A percentile compares a stretch with the other conserved stretches of the same genome.
phyloP scores from a whole-genome alignment of 2,797 vertebrate genomes.

The Danio aesculapii region DNA sequence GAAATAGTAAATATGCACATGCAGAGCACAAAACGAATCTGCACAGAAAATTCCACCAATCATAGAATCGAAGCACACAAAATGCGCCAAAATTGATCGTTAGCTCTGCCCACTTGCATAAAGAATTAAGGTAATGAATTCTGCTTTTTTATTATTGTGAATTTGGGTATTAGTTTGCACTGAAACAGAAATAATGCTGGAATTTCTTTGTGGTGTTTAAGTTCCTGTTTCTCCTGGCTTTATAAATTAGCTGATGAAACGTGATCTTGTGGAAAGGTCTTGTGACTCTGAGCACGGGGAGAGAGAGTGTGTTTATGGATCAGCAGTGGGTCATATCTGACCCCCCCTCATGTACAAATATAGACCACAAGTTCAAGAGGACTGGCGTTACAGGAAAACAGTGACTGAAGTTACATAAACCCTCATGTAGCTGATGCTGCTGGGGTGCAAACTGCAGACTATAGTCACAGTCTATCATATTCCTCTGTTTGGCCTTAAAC shows the following conservation, averaged over 20 bases:
- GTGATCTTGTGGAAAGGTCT: slow-evolving; percentile 42
- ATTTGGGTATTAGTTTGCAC: too few species aligned
- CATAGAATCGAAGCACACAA: too few species aligned
- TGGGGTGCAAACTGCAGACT: background rate
- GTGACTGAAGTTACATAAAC: slow-evolving; percentile 30
- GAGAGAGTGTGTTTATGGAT: slow-evolving; percentile 48
- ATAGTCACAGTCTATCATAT: background rate
- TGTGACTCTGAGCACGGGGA: slow-evolving; percentile 47
- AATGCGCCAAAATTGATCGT: too few species aligned
- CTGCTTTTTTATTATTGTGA: too few species aligned
- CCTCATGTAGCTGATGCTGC: background rate
- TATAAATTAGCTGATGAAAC: slow-evolving; percentile 56
- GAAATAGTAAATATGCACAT: too few species aligned
- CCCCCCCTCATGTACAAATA: slow-evolving; percentile 49
- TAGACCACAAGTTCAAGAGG: slow-evolving; percentile 46
- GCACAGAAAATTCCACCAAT: too few species aligned
- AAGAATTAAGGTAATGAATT: too few species aligned
- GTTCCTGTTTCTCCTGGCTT: slow-evolving; percentile 6
- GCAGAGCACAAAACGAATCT: too few species aligned
- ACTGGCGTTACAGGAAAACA: slow-evolving; percentile 18
- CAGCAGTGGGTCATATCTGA: slow-evolving; percentile 24
- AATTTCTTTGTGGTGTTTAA: background rate
- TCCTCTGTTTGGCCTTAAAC: too few species aligned
- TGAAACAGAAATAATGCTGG: background rate
- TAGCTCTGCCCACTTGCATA: too few species aligned